Conservation (phyloP, 2,797 vertebrate genomes). For the Oryzias dopingdopingensis region DNA sequence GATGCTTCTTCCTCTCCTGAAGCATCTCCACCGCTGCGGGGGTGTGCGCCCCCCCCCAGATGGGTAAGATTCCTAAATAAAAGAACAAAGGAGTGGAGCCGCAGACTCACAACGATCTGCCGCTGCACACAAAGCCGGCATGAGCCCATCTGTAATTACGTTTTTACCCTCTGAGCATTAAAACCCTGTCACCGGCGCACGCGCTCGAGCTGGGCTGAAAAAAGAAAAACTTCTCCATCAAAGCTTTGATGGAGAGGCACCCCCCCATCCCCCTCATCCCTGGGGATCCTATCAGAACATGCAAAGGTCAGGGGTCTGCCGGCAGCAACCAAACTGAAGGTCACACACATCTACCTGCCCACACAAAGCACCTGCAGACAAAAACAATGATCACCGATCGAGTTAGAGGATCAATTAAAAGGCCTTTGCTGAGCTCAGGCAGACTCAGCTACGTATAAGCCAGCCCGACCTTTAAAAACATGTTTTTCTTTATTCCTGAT, state of each 20-base stretch:
- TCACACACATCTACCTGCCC: conserved; percentile 37
- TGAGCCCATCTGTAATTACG: not conserved
- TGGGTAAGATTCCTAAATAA: not conserved
- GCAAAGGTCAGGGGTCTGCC: conserved; percentile 74
- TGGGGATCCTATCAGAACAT: conserved; percentile 72
- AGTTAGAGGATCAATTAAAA: conserved; percentile 52
- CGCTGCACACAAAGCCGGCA: not conserved
- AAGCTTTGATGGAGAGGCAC: conserved; percentile 14
- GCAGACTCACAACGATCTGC: not conserved
- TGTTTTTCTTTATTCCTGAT: not conserved
- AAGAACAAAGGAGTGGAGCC: not conserved
- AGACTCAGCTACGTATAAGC: conserved; percentile 48
- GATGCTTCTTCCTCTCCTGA: conserved; percentile 7
- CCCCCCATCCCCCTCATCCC: conserved; percentile 40
- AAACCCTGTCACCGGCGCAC: not conserved
- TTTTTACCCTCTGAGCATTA: conserved; percentile 1
- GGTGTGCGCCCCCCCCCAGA: conserved; percentile 1
- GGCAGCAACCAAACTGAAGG: conserved; percentile 43
- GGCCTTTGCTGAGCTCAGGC: conserved; percentile 17
- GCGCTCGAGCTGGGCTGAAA: conserved; percentile 8
- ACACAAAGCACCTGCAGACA: conserved; percentile 50
- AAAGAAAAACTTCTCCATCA: conserved; percentile 35
- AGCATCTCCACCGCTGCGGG: conserved; percentile 15
- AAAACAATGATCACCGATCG: conserved; percentile 11
- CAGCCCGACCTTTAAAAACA: conserved; percentile 33